These are phyloP conservation scores for Erythrocercus mccallii DNA, from an alignment of 2,113 vertebrate species.

Conservation along the genomic window DNA sequence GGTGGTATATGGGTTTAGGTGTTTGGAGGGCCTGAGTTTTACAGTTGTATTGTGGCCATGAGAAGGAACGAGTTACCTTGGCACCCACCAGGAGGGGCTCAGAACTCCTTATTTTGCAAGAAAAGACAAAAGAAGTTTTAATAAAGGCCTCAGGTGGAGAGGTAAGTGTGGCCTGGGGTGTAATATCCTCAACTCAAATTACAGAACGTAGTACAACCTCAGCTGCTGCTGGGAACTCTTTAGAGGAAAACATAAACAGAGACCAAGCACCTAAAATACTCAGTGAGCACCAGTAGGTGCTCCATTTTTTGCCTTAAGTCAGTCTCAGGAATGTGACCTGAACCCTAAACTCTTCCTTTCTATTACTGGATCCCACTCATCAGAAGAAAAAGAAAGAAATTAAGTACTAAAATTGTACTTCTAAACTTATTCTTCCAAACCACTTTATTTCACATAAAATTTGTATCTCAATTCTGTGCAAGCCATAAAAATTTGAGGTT, in stretches of 20 bases:
- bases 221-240: not conserved
- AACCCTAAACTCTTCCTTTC: not conserved
- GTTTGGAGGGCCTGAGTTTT: not conserved
- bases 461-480: not conserved
- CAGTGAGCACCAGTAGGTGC: not conserved
- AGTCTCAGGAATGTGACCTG: not conserved
- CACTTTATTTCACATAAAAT: not conserved
- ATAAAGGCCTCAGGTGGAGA: not conserved
- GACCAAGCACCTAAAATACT: not conserved
- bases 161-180: not conserved
- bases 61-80: not conserved
- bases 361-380: not conserved
- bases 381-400: not conserved
- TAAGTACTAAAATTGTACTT: not conserved
- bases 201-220: not conserved
- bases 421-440: not conserved
- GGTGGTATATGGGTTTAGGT: not conserved
- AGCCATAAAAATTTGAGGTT: not conserved
- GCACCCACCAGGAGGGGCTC: not conserved
- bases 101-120: not conserved
- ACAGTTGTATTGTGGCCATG: not conserved
- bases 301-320: not conserved
- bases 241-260: not conserved
- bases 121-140: not conserved
- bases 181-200: slow-evolving; percentile 9